phyloP scores from a whole-genome alignment of 2,113 vertebrate species.

The Ctenodactylus gundi region DNA sequence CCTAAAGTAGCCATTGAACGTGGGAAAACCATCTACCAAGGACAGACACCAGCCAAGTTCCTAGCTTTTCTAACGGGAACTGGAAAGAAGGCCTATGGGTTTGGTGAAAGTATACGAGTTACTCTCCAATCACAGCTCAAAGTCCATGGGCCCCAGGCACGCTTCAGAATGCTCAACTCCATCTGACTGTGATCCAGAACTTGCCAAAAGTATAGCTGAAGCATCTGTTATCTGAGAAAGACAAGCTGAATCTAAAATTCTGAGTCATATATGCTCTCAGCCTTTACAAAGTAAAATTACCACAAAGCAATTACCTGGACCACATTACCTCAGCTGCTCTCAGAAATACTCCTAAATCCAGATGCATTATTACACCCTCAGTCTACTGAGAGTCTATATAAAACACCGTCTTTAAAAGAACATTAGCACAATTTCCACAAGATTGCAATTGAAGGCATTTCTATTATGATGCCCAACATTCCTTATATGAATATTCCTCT shows the following conservation, averaged over 20 bases:
- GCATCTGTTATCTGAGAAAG: neutral
- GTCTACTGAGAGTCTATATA: slow-evolving; percentile 21
- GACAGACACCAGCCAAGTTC: neutral
- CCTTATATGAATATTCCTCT: neutral
- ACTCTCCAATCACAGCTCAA: neutral
- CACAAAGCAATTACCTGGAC: slow-evolving; percentile 60
- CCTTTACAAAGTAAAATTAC: slow-evolving; percentile 47
- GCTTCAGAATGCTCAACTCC: neutral
- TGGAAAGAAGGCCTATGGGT: neutral
- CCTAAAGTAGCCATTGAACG: slow-evolving; percentile 1
- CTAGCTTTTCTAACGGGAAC: neutral
- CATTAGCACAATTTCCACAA: slow-evolving; percentile 44
- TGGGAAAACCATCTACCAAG: neutral
- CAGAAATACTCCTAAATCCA: slow-evolving; percentile 44
- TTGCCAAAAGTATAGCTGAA: slow-evolving; percentile 13
- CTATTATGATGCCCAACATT: slow-evolving; percentile 1
- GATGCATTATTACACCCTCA: neutral
- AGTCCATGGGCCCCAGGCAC: neutral
- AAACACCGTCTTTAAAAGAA: slow-evolving; percentile 51
- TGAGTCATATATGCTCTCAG: neutral
- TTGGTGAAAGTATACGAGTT: neutral
- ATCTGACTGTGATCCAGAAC: neutral
- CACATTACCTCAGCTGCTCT: slow-evolving; percentile 34
- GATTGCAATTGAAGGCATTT: neutral
- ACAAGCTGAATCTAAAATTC: neutral